Conservation (phyloP, 2,888 invertebrate genomes). For the Limnephilus lunatus region DNA sequence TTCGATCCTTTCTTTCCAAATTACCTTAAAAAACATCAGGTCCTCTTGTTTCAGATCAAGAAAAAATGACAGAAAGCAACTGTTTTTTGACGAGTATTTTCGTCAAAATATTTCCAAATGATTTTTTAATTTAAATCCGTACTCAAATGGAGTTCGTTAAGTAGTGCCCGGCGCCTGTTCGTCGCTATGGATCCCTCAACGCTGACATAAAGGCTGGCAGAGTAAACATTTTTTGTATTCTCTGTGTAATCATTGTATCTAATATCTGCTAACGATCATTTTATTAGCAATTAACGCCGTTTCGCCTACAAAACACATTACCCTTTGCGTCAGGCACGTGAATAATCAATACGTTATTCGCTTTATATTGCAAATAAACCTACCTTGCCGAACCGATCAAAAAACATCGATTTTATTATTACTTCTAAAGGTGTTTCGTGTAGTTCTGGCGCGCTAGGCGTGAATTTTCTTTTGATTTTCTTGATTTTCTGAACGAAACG, state of each 20-base stretch:
- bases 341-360: background rate
- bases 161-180: background rate
- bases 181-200: background rate
- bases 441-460: background rate
- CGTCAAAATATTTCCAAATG: background rate
- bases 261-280: background rate
- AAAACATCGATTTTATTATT: background rate
- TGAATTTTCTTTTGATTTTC: background rate
- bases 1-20: too few species aligned
- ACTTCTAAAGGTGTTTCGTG: background rate
- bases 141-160: background rate
- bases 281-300: background rate
- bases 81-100: background rate
- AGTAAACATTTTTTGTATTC: background rate
- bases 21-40: too few species aligned
- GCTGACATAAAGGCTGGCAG: background rate
- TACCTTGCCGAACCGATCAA: background rate
- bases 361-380: background rate
- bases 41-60: too few species aligned
- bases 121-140: background rate
- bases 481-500: background rate
- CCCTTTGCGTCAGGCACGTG: background rate
- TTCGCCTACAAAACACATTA: background rate
- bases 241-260: slow-evolving; percentile 2
- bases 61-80: background rate